Evolutionary conservation across 2,797 vertebrate genomes (phyloP), one percentile per base, ranked within the genome.

Genomic region (Paratrypauchen microcephalus): DNA sequence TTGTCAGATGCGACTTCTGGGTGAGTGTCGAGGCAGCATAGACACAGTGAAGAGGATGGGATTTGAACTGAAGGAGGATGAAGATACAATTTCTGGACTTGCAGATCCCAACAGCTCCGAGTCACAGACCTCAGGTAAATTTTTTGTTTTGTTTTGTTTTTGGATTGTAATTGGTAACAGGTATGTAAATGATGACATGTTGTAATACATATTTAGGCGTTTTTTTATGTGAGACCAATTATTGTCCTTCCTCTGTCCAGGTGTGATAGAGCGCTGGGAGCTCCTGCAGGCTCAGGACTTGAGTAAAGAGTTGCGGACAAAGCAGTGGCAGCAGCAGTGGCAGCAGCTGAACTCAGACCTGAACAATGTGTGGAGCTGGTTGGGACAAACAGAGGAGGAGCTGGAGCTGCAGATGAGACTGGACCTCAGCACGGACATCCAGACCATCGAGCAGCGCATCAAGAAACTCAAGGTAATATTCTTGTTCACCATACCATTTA

Each of bases 211-310:
- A 23, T 12, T 23, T 55, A 4, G 7, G 6, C n/a, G 1, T 50
- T 50, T 45, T 45, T 48, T 41, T 13, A 56, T 32, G 23, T 24
- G n/a, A 58, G 7, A 15, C 26, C 13, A 5, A 1, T 2, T 58
- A 1, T 2, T 58, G 39, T 16, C 5, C 13, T n/a, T 50, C 16
- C 16, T 26, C 13, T 19, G 9, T 56, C 4, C 7, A 98, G 97
- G 97, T 66, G 95, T 99, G 86, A 98, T 98, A 70, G 96, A 98
- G 83, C 94, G 96, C 50, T 98, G 96, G 97, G 96, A 98, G 86
- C 93, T 98, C 83, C 93, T 97, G 68, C 96, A 97, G 89, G 96
- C 96, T 45, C 96, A 97, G 88, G 95, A 95, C n/a, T 91, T 97
- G 74, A 96, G 94, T 89, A 97, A 98, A 87, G 97, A 98, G 85